A percentile compares a stretch with the other conserved stretches of the same genome.
phyloP scores from a whole-genome alignment of 2,113 vertebrate species.

The Desmodus rotundus region DNA sequence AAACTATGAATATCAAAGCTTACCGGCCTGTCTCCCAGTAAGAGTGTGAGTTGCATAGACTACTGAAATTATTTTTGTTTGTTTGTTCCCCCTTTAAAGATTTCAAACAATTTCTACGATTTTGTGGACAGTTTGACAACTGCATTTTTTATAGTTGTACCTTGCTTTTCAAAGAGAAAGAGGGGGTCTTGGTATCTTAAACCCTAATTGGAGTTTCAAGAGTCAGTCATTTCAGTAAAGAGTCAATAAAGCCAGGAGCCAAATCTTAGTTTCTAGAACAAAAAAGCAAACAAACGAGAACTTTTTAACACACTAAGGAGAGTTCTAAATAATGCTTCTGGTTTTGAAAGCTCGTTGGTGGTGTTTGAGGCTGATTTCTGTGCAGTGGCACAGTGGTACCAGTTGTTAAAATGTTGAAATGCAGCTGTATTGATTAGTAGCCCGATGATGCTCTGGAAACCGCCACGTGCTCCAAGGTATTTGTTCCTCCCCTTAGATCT shows the following conservation, averaged over 20 bases:
- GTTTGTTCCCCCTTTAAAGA: not conserved
- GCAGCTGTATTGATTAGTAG: not conserved
- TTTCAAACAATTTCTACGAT: not conserved
- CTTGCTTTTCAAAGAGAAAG: not conserved
- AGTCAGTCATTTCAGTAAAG: not conserved
- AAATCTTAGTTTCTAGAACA: not conserved
- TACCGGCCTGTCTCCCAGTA: not conserved
- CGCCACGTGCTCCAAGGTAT: not conserved
- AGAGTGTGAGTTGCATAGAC: not conserved
- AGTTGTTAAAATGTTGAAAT: not conserved
- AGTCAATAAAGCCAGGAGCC: not conserved
- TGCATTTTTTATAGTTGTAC: not conserved
- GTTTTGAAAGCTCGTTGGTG: not conserved
- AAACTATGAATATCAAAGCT: not conserved
- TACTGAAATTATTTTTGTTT: not conserved
- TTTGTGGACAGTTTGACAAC: not conserved
- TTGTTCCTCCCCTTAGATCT: not conserved
- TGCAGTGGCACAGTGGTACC: not conserved
- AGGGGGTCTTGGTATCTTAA: not conserved
- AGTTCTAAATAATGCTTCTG: not conserved
- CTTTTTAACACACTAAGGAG: not conserved
- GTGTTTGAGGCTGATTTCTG: not conserved
- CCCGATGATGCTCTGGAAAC: not conserved
- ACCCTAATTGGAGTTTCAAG: not conserved
- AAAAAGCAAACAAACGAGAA: not conserved